Conservation (phyloP, 2,888 invertebrate species). For the Tenthredo notha region DNA sequence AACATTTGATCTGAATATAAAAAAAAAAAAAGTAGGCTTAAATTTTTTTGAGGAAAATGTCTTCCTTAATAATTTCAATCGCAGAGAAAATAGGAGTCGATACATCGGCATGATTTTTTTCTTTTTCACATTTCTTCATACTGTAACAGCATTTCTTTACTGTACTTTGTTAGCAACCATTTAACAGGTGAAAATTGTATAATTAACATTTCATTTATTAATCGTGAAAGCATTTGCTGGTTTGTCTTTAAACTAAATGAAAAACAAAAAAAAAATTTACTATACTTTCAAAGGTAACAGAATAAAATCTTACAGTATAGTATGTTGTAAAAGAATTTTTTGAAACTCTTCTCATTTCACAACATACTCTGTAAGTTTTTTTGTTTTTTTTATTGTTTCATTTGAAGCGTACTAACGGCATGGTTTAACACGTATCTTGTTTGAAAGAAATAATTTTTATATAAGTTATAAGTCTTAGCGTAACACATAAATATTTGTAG, state of each 20-base stretch:
- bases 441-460: constrained; percentile 26
- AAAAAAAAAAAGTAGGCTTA: constrained; percentile 40
- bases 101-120: background rate
- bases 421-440: constrained; percentile 28
- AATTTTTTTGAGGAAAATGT: constrained; percentile 30
- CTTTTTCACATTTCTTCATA: background rate
- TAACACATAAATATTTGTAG: constrained; percentile 36
- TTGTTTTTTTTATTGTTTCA: constrained; percentile 7
- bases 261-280: background rate
- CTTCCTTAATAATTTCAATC: constrained; percentile 40
- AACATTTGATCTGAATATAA: constrained; percentile 50
- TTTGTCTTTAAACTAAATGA: constrained; percentile 35
- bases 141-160: constrained; percentile 29
- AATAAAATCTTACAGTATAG: constrained; percentile 26
- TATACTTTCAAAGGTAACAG: background rate
- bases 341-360: background rate
- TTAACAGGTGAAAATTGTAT: constrained; percentile 35
- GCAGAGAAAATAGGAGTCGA: background rate
- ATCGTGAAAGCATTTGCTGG: constrained; percentile 18
- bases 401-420: constrained; percentile 27
- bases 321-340: background rate
- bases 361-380: constrained; percentile 24
- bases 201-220: constrained; percentile 37
- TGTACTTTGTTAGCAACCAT: constrained; percentile 24
- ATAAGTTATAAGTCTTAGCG: constrained; percentile 48